Evolutionary conservation across 2,797 vertebrate genomes (phyloP).

Genomic region (Nyctibius grandis): DNA sequence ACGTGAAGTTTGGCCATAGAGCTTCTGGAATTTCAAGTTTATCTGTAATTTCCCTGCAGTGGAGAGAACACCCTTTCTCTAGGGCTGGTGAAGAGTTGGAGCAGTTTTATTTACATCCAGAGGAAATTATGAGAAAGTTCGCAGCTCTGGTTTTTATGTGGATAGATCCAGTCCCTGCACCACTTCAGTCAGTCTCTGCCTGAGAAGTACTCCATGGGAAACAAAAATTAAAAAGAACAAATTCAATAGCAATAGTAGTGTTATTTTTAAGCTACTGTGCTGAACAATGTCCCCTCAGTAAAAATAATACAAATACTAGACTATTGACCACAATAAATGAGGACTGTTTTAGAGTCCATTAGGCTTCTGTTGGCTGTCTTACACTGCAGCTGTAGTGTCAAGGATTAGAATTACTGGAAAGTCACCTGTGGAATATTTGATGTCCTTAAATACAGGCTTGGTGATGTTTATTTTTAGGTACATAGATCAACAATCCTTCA

Average conservation of each 20-base stretch:
- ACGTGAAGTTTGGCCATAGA: background rate
- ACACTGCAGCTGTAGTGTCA: background rate
- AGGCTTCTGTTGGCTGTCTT: background rate
- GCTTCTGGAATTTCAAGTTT: background rate
- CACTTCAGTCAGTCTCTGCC: background rate
- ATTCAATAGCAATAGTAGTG: background rate
- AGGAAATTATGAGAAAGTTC: background rate
- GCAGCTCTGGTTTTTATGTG: background rate
- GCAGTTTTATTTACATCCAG: background rate
- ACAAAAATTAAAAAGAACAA: background rate
- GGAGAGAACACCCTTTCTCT: background rate
- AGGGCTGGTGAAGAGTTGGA: background rate
- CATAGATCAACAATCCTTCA: background rate
- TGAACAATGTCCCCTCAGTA: background rate
- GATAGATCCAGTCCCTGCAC: background rate
- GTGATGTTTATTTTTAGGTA: constrained; percentile 25
- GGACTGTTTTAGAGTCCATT: background rate
- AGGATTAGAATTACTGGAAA: background rate
- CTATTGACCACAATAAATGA: background rate
- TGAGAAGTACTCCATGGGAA: background rate
- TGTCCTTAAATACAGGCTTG: background rate
- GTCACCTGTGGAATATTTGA: constrained; percentile 24
- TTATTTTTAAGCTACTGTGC: background rate
- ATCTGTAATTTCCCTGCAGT: background rate
- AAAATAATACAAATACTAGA: background rate